Evolutionary conservation across 2,797 vertebrate species (phyloP).

Genomic region (Coreius guichenoti): DNA sequence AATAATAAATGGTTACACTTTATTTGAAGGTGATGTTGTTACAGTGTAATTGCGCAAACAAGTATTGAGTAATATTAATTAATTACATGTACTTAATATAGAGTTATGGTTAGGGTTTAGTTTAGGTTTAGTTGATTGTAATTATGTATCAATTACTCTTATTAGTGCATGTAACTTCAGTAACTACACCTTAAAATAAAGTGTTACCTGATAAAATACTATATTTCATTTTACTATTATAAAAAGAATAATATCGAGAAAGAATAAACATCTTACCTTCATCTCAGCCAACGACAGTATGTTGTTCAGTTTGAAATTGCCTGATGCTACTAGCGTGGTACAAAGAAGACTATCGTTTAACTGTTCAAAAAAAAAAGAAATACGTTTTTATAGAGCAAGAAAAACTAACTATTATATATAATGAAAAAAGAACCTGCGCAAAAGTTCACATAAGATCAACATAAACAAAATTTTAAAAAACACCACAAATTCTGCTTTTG

Average conservation of each 20-base stretch:
- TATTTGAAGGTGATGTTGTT: too few species aligned
- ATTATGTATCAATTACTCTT: too few species aligned
- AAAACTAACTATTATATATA: neutral
- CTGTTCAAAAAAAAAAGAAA: constrained; percentile 69
- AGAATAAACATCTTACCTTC: constrained; percentile 82
- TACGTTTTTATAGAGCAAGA: neutral
- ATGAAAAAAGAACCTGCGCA: too few species aligned
- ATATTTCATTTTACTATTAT: neutral
- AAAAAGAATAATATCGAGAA: too few species aligned
- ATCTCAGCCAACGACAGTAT: constrained; percentile 92
- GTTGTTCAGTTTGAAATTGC: constrained; percentile 93
- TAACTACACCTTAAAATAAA: too few species aligned
- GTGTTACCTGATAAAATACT: neutral
- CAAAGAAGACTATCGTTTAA: constrained; percentile 94
- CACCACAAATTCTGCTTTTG: neutral
- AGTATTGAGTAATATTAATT: too few species aligned
- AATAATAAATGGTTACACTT: too few species aligned
- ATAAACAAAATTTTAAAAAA: neutral
- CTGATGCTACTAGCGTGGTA: constrained; percentile 88
- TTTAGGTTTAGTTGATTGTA: too few species aligned
- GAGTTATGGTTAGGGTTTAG: too few species aligned
- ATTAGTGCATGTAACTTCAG: too few species aligned
- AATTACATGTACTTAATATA: too few species aligned
- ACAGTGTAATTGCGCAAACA: too few species aligned
- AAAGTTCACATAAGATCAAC: neutral